A percentile compares a stretch with the other conserved stretches of the same genome.
phyloP scores from a whole-genome alignment of 2,888 invertebrate genomes.

The Stegophylla sp. region DNA sequence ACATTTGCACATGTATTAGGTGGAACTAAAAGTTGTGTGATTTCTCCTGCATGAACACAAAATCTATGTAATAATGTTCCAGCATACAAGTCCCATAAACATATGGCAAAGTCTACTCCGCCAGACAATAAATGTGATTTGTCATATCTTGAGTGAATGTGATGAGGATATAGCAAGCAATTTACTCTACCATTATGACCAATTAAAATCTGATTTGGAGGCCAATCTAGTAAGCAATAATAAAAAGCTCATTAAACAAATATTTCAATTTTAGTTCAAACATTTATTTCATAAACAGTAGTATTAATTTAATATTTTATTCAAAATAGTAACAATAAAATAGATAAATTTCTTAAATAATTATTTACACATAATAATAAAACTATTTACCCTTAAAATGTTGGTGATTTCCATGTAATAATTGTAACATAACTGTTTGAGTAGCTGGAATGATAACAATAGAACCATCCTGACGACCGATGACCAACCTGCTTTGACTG shows the following conservation, averaged over 20 bases:
- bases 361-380: background rate
- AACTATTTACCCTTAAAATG: constrained; percentile 72
- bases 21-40: constrained; percentile 91
- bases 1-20: constrained; percentile 84
- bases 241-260: background rate
- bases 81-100: constrained; percentile 92
- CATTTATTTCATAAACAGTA: no score
- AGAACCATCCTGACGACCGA: constrained; percentile 93
- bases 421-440: constrained; percentile 90
- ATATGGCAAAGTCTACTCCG: constrained; percentile 96
- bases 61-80: constrained; percentile 90
- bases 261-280: no score
- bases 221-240: constrained; percentile 75
- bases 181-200: constrained; percentile 95
- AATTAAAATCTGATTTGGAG: constrained; percentile 82
- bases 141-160: constrained; percentile 87
- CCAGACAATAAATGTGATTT: constrained; percentile 90
- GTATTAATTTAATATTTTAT: no score
- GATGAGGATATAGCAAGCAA: constrained; percentile 92
- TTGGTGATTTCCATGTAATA: constrained; percentile 87
- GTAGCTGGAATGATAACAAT: constrained; percentile 96
- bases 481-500: constrained; percentile 89
- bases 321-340: no score
- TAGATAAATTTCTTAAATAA: no score
- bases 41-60: constrained; percentile 97